These are phyloP conservation scores for Rhabdomys dilectus DNA, from an alignment of 2,113 vertebrate species.

Conservation along the genomic window DNA sequence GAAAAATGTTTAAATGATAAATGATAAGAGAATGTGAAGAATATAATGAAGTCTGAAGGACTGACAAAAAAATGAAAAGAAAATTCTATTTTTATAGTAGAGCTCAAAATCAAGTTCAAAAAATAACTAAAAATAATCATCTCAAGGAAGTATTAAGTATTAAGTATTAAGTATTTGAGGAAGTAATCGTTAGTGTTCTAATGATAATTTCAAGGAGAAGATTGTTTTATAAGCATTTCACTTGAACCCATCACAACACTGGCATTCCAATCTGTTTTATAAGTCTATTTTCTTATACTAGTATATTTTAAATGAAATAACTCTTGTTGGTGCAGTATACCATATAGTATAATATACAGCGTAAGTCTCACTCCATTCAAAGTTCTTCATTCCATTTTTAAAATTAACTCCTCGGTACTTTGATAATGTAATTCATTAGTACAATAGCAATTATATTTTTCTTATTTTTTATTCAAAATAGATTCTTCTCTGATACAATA, in stretches of 20 bases:
- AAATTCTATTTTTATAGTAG: not conserved
- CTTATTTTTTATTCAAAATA: not conserved
- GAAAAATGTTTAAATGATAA: conserved; percentile 18
- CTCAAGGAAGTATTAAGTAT: not conserved
- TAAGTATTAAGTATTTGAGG: not conserved
- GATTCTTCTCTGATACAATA: too few species aligned
- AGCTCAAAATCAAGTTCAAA: conserved; percentile 51
- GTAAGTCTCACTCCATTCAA: not conserved
- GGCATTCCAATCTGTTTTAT: not conserved
- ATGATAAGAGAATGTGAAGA: conserved; percentile 19
- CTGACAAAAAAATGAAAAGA: conserved; percentile 41
- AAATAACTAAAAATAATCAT: conserved; percentile 26
- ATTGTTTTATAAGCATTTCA: not conserved
- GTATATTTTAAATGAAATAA: conserved; percentile 31
- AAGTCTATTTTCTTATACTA: conserved; percentile 21
- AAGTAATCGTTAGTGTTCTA: not conserved
- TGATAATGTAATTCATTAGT: conserved; percentile 31
- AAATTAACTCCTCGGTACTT: conserved; percentile 13
- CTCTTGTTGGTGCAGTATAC: not conserved
- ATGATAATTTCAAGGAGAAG: not conserved
- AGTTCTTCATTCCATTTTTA: conserved; percentile 8
- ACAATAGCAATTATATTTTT: conserved; percentile 20
- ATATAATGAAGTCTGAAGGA: not conserved
- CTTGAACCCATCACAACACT: not conserved
- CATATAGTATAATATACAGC: not conserved